These are phyloP conservation scores for Drosophila dives DNA, from an alignment of 2,888 invertebrate species.

Conservation along the genomic window DNA sequence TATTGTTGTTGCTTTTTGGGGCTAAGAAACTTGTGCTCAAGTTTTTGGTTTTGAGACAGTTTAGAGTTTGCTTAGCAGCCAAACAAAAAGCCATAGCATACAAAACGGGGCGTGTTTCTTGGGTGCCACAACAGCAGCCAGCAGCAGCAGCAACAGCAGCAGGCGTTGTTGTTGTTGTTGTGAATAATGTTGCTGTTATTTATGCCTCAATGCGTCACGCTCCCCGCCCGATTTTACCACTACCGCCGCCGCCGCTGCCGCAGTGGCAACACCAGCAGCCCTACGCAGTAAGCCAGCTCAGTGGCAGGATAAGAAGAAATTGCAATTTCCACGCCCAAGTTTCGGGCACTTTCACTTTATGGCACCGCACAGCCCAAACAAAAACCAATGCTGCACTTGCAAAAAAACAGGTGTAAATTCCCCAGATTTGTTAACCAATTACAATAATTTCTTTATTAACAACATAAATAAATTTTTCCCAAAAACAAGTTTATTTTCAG, in stretches of 20 bases:
- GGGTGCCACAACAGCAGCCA: slow-evolving; percentile 4
- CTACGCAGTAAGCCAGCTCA: slow-evolving; percentile 20
- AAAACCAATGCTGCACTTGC: slow-evolving; percentile 7
- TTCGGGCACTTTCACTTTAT: slow-evolving; percentile 76
- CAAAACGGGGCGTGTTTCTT: slow-evolving; percentile 41
- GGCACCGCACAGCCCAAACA: slow-evolving; percentile 28
- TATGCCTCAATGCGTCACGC: slow-evolving; percentile 77
- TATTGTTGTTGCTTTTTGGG: slow-evolving; percentile 27
- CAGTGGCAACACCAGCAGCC: not conserved
- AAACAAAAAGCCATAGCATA: slow-evolving; percentile 51
- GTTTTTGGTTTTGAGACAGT: slow-evolving; percentile 66
- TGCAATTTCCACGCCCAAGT: slow-evolving; percentile 80
- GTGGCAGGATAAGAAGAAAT: slow-evolving; percentile 55
- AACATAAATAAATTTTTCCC: not conserved
- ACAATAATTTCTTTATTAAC: not conserved
- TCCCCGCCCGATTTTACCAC: slow-evolving; percentile 11
- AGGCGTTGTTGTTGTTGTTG: slow-evolving; percentile 58
- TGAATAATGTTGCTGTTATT: slow-evolving; percentile 78
- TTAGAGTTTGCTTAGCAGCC: slow-evolving; percentile 71
- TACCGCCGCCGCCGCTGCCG: not conserved
- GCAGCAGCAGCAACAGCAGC: not conserved
- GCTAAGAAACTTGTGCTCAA: slow-evolving; percentile 69
- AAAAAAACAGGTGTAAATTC: not conserved
- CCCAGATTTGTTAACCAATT: not conserved
- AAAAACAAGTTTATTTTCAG: no score